Base-by-base conservation (phyloP, 2,113 vertebrate species). In the Paramormyrops kingsleyae region DNA sequence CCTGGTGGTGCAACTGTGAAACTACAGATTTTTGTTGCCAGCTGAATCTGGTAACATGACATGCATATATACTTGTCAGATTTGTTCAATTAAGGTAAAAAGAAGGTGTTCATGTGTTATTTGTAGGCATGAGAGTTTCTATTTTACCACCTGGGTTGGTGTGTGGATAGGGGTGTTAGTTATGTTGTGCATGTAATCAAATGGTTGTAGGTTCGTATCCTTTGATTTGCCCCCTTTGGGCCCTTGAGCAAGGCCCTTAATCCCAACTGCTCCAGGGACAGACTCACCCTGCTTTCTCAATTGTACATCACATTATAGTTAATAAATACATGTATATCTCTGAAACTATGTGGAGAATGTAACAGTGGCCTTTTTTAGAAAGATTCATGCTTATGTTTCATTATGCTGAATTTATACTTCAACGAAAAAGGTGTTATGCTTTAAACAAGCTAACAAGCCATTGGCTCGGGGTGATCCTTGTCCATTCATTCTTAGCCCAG, bases 1-100 rank as follows among this genome's bases (percentile, higher is more conserved):
- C 86, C 93, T 95, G 92, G 86, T 94, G 94, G 91, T 50, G 3
- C 6, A 59, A 92, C 87, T 90, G 42, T 4, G 74, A n/a, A 91
- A 88, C 44, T 87, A 24, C 27, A 27, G 2, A 10, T 86, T 91
- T 53, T 56, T 17, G 27, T 44, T 39, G 5, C 24, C 12, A 84
- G 35, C 8, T 53, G n/a, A 10, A 53, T 49, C 2, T 7, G 21
- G 9, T 85, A 85, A 85, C 42, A 85, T 84, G 31, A 44, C 44
- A 21, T 77, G 27, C 9, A 39, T 77, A 77, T 77, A 35, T 39
- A 39, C 31, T 70, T 12, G 62, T 70, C 62, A 31, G 12, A 70
- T 56, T 56, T 21, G 53, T 56, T 77, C 70, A 77, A 31, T 77
- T 77, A 13, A 77, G 4, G 31, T 39, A 21, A 21, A 21, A 52